Percentiles rank a stretch among this genome's conserved stretches.
These are phyloP conservation scores for Tetranychus urticae DNA, from an alignment of 1,140 invertebrate genomes.

Conservation along the genomic window DNA sequence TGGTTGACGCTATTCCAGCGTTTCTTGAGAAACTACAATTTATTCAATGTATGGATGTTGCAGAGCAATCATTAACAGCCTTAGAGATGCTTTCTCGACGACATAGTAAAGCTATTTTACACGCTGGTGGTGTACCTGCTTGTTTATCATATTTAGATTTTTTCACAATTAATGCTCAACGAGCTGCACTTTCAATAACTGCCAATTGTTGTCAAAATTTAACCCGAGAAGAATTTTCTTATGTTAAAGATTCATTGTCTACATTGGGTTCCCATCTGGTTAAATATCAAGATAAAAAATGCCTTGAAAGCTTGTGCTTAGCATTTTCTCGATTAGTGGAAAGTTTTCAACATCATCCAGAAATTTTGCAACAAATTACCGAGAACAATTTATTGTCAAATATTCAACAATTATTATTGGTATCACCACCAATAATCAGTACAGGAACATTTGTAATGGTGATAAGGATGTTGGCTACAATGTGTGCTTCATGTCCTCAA, in stretches of 20 bases:
- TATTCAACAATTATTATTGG: constrained; percentile 70
- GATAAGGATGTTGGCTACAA: constrained; percentile 74
- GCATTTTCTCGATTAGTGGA: constrained; percentile 81
- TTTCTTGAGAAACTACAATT: constrained; percentile 86
- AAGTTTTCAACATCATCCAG: constrained; percentile 76
- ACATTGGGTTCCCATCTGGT: constrained; percentile 60
- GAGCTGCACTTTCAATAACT: constrained; percentile 75
- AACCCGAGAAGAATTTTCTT: constrained; percentile 71
- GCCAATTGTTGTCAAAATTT: constrained; percentile 92
- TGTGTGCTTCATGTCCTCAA: constrained; percentile 80
- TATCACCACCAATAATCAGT: constrained; percentile 72
- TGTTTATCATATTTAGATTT: constrained; percentile 91
- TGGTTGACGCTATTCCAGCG: constrained; percentile 86
- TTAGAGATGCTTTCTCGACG: constrained; percentile 85
- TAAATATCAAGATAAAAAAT: constrained; percentile 80
- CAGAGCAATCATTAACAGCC: constrained; percentile 85
- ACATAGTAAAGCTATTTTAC: constrained; percentile 84
- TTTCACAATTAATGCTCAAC: constrained; percentile 86
- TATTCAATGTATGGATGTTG: constrained; percentile 97
- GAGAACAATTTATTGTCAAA: constrained; percentile 73
- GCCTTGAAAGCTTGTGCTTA: constrained; percentile 84
- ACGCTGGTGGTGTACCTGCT: constrained; percentile 74
- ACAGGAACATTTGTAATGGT: constrained; percentile 86
- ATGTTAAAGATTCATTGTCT: constrained; percentile 63
- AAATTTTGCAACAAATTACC: constrained; percentile 77